These are phyloP conservation scores for Cryptotermes secundus DNA, from an alignment of 1,140 invertebrate species.

Conservation along the genomic window DNA sequence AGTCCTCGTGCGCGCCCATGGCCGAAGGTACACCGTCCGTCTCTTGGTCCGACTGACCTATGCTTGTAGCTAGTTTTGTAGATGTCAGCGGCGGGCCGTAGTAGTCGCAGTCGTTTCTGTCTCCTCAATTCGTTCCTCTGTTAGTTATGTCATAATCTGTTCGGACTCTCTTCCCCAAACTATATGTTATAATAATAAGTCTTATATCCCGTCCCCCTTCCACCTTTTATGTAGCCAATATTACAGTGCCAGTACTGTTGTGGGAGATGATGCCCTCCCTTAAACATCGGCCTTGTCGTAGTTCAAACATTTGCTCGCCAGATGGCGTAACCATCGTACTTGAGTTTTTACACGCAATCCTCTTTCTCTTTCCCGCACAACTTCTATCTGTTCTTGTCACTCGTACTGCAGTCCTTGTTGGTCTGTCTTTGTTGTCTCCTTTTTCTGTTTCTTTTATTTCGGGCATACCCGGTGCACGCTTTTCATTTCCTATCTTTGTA, in stretches of 20 bases:
- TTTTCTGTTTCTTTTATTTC: background rate
- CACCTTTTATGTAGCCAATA: background rate
- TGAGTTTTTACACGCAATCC: background rate
- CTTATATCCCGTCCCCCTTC: background rate
- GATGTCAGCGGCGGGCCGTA: background rate
- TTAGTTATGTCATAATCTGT: constrained; percentile 14
- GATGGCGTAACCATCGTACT: constrained; percentile 21
- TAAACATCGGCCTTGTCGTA: background rate
- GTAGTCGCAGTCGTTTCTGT: background rate
- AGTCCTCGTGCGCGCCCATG: background rate
- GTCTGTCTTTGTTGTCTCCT: constrained; percentile 9
- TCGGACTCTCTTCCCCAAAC: background rate
- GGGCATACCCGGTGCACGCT: background rate
- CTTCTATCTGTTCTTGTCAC: background rate
- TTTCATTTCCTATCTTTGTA: background rate
- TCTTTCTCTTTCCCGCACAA: background rate
- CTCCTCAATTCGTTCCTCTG: constrained; percentile 1
- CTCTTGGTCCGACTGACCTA: background rate
- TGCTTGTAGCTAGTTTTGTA: background rate
- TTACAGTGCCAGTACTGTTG: background rate
- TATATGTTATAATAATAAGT: background rate
- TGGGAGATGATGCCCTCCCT: background rate
- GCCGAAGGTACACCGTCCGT: background rate
- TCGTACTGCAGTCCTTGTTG: background rate
- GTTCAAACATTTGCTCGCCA: constrained; percentile 28